Evolutionary conservation across 2,888 invertebrate species (phyloP).

Genomic region (Galeruca laticollis): DNA sequence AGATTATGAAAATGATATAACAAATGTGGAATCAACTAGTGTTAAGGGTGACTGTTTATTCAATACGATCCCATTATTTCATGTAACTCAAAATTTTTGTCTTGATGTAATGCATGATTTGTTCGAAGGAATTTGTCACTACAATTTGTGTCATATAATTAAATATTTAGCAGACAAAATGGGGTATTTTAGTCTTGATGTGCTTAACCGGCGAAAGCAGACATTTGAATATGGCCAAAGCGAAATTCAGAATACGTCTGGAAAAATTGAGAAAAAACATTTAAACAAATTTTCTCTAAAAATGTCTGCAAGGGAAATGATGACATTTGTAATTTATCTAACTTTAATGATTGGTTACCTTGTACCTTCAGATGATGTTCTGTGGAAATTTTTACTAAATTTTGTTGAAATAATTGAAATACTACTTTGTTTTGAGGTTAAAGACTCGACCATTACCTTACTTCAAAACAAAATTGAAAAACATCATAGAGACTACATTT

Average conservation of each 20-base stretch:
- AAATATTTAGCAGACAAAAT: constrained; percentile 40
- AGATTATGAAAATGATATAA: constrained; percentile 43
- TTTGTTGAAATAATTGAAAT: constrained; percentile 51
- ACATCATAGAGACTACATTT: too few species aligned
- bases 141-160: constrained; percentile 45
- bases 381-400: constrained; percentile 50
- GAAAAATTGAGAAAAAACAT: constrained; percentile 42
- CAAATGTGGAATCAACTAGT: constrained; percentile 33
- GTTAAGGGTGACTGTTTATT: constrained; percentile 39
- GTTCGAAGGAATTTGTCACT: constrained; percentile 46
- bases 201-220: constrained; percentile 48
- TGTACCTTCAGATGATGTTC: constrained; percentile 47
- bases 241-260: constrained; percentile 48
- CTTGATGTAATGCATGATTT: constrained; percentile 48
- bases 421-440: constrained; percentile 40
- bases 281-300: constrained; percentile 32
- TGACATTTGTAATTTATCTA: constrained; percentile 48
- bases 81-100: constrained; percentile 40
- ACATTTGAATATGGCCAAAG: constrained; percentile 48
- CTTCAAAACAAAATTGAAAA: constrained; percentile 37
- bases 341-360: constrained; percentile 51
- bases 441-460: constrained; percentile 28
- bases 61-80: constrained; percentile 48
- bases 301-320: constrained; percentile 53
- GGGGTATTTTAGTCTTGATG: constrained; percentile 47